Evolutionary conservation across 2,113 vertebrate species (phyloP), one percentile per base, ranked within the genome.

Genomic region (Anseranas semipalmata): DNA sequence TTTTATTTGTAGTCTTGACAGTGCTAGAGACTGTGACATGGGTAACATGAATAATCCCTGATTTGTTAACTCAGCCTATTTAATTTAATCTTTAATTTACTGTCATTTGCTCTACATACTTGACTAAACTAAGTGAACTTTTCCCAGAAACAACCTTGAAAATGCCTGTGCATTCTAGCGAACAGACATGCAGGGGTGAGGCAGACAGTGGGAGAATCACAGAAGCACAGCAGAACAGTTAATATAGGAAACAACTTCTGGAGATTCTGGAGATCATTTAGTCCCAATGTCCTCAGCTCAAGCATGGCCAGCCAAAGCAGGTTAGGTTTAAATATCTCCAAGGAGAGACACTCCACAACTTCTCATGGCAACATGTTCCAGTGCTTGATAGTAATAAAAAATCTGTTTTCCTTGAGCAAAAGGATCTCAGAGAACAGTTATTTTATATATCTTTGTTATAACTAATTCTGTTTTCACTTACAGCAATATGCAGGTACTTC

Each of bases 291-390:
- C 5, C 8, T 3, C 2, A 30, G 4, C 10, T 72, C 9, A 90
- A 67, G 9, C 2, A 59, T 6, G 5, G 32, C 32, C 45, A 83
- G 6, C 3, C 39, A 20, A 4, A 55, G 5, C 15, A 81, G 5
- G 11, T 7, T 50, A 0, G 9, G 0, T 96, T 74, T 86, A 3
- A 35, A 4, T 18, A 17, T 32, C 6, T 90, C 17, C 22, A 76
- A 52, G 45, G 8, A 27, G 28, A 85, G 20, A 58, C 8, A 41
- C 13, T 45, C 5, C 7, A 18, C 10, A 39, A 3, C 7, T 56
- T 85, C 22, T 75, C 3, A 0, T 0, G 11, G 24, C 6, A 60
- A 43, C 10, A 1, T 58, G 7, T n/a, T 90, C 2, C 27, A 70
- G 7, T 30, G 6, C 0, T 24, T 48, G 15, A 24, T 52, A 60